Conservation (phyloP, 2,888 invertebrate species). For the Crematogaster levior region DNA sequence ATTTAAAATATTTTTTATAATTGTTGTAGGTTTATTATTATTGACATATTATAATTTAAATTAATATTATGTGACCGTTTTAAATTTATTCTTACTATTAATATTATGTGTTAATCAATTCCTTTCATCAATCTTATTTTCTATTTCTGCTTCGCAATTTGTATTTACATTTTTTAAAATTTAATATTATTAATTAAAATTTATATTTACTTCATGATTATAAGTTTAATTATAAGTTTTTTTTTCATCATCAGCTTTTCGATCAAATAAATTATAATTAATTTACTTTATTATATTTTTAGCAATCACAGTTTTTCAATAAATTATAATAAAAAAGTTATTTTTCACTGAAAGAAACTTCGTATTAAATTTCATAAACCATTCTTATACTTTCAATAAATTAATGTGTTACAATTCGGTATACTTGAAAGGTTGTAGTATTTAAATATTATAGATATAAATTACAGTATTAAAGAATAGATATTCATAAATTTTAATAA, state of each 20-base stretch:
- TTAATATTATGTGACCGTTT: too few species aligned
- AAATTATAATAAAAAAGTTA: background rate
- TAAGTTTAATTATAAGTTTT: background rate
- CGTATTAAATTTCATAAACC: background rate
- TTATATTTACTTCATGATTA: constrained; percentile 1
- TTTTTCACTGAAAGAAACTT: background rate
- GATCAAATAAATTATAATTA: background rate
- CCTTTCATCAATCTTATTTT: background rate
- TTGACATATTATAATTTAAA: background rate
- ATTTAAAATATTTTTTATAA: background rate
- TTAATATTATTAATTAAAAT: background rate
- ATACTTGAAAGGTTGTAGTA: background rate
- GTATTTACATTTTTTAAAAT: background rate
- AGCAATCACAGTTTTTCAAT: background rate
- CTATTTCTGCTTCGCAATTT: background rate
- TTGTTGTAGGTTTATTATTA: background rate
- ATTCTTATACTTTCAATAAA: background rate
- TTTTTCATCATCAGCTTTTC: background rate
- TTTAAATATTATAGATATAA: too few species aligned
- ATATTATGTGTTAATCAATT: background rate
- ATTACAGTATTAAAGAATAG: too few species aligned
- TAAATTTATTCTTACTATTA: too few species aligned
- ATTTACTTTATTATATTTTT: background rate
- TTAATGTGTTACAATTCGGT: background rate
- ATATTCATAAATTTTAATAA: constrained; percentile 10